Evolutionary conservation across 1,140 invertebrate species (phyloP).

Genomic region (Bombus waltoni): DNA sequence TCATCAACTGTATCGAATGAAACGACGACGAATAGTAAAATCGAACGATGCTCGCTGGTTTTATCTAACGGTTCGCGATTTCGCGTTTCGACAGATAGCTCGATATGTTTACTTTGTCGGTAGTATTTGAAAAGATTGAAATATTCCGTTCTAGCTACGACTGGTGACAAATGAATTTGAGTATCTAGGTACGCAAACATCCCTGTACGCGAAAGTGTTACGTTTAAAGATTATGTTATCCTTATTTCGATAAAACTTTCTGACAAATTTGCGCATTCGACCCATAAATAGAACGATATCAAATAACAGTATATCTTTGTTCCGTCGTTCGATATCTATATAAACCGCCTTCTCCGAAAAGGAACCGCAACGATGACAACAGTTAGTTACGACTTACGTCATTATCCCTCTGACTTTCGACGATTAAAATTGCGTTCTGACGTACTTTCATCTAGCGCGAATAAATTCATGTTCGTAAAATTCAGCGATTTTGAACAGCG

Average conservation of each 20-base stretch:
- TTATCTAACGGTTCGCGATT: too few species aligned
- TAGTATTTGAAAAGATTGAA: background rate
- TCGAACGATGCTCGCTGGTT: background rate
- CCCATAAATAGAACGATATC: background rate
- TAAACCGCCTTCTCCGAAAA: background rate
- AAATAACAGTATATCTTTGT: background rate
- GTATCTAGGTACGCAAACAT: background rate
- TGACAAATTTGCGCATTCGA: background rate
- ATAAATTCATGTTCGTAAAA: background rate
- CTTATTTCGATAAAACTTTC: background rate
- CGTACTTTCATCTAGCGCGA: background rate
- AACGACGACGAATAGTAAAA: background rate
- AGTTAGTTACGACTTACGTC: background rate
- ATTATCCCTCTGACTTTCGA: background rate
- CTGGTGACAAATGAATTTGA: background rate
- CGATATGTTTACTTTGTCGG: too few species aligned
- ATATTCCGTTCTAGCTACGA: too few species aligned
- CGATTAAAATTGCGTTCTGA: background rate
- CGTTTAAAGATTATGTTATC: background rate
- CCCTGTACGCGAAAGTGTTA: background rate
- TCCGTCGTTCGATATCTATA: background rate
- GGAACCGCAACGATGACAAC: background rate
- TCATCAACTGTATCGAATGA: background rate
- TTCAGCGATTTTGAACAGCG: background rate
- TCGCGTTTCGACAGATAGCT: background rate